phyloP scores from a whole-genome alignment of 2,797 vertebrate species.

The Anabas testudineus region DNA sequence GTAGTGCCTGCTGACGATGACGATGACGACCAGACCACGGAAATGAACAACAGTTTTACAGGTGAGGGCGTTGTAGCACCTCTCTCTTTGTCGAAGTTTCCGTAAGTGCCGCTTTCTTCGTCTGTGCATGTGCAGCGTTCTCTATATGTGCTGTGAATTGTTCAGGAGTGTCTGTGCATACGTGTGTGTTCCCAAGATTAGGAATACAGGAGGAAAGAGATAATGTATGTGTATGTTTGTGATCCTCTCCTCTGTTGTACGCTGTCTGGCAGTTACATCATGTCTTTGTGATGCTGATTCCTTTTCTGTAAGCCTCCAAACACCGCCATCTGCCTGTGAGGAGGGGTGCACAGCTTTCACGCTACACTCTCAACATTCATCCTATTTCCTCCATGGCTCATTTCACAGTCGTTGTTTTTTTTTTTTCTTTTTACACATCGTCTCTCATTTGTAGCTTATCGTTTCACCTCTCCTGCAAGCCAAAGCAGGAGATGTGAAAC shows the following conservation, averaged over 20 bases:
- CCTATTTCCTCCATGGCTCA: slow-evolving; percentile 9
- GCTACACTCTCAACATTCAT: slow-evolving; percentile 15
- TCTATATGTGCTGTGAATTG: slow-evolving; percentile 63
- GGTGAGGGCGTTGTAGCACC: slow-evolving; percentile 81
- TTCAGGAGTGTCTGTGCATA: slow-evolving; percentile 10
- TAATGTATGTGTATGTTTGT: slow-evolving; percentile 48
- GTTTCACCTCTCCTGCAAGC: neutral
- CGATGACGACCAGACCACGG: slow-evolving; percentile 93
- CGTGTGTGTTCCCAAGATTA: slow-evolving; percentile 28
- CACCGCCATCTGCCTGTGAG: slow-evolving; percentile 83
- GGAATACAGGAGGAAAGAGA: slow-evolving; percentile 33
- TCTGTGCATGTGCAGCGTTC: slow-evolving; percentile 16
- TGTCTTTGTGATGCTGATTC: slow-evolving; percentile 78
- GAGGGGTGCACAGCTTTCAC: slow-evolving; percentile 54
- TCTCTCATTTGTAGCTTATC: neutral
- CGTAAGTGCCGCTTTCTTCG: slow-evolving; percentile 14
- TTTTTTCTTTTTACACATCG: neutral
- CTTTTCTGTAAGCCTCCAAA: slow-evolving; percentile 63
- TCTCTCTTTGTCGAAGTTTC: slow-evolving; percentile 33
- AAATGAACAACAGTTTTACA: slow-evolving; percentile 99
- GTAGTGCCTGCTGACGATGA: slow-evolving; percentile 91
- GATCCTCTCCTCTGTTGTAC: slow-evolving; percentile 50
- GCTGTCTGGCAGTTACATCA: slow-evolving; percentile 81
- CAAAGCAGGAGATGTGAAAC: too few relatives aligned
- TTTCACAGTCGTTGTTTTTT: neutral